Percentiles rank a stretch among this genome's conserved stretches.
Evolutionary conservation across 2,888 invertebrate genomes (phyloP).

Genomic region (Ophioninae sp.): DNA sequence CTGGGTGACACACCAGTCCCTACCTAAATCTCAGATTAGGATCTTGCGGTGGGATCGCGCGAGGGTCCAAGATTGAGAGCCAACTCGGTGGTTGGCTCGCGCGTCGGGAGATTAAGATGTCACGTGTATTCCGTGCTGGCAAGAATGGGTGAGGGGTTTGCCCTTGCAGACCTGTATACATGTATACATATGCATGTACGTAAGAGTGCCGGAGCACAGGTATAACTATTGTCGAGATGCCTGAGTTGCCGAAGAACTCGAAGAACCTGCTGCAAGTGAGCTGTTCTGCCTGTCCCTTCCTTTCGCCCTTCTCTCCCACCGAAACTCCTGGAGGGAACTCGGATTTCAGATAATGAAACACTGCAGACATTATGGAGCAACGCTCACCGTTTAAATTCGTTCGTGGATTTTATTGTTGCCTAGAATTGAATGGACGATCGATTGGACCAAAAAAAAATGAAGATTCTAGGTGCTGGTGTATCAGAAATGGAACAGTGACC

Average conservation of each 20-base stretch:
- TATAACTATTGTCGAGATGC: slow-evolving; percentile 36
- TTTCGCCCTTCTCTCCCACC: background rate
- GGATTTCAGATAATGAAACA: slow-evolving; percentile 48
- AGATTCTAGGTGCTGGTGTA: background rate
- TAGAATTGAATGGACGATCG: background rate
- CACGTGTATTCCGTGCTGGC: slow-evolving; percentile 69
- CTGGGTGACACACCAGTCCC: slow-evolving; percentile 70
- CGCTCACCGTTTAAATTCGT: slow-evolving; percentile 6
- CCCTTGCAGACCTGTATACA: slow-evolving; percentile 6
- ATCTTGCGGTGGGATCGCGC: slow-evolving; percentile 72
- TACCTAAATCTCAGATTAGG: slow-evolving; percentile 77
- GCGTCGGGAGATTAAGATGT: slow-evolving; percentile 75
- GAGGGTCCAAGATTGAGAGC: slow-evolving; percentile 73
- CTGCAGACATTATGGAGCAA: slow-evolving; percentile 28
- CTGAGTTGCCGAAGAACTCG: slow-evolving; percentile 42
- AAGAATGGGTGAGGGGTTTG: slow-evolving; percentile 43
- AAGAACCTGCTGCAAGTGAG: slow-evolving; percentile 57
- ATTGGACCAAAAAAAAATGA: background rate
- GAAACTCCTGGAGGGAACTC: slow-evolving; percentile 39
- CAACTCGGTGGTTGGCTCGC: slow-evolving; percentile 67
- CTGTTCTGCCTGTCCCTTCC: slow-evolving; percentile 21
- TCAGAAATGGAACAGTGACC: background rate
- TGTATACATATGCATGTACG: slow-evolving; percentile 1
- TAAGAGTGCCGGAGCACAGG: background rate
- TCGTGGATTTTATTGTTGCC: background rate